Base-by-base conservation (phyloP, 1,140 invertebrate genomes). In the Ceratina australensis region DNA sequence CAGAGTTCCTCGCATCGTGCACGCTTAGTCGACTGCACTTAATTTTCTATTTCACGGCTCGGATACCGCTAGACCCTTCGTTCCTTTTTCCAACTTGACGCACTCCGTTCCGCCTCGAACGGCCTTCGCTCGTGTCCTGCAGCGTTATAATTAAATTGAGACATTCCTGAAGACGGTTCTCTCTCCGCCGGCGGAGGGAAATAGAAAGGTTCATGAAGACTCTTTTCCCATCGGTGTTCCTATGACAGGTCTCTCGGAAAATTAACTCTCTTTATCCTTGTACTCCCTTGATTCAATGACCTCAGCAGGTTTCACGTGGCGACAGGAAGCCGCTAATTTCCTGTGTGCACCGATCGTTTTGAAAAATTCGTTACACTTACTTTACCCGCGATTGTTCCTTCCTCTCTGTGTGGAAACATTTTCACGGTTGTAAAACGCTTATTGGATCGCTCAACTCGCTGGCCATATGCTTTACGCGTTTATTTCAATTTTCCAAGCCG, bases 1-100 rank as follows among this genome's bases (percentile, higher is more conserved):
- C 67, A 33, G 54, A 83, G 81, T 77, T 83, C 68, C 63, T 67
- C 47, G 60, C 82, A 82, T 86, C 82, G 79, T 86, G 69, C 80
- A 26, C 78, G 83, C 71, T 86, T 77, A 66, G 49, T 79, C 84
- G 80, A 57, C 74, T 81, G 78, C 80, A 42, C 64, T 47, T 87
- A 87, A 87, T 87, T 82, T 77, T 79, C 75, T 54, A 54, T 83
- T 83, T 76, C 78, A 60, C 52, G 49, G 18, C 18, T 52, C 42
- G 81, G 26, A 64, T 69, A 13, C 54, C 42, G 16, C 47, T 54
- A 4, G 8, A 54, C 22, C 47, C 61, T 57, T 22, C 18, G 0
- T 47, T 56, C 52, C 4, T 18, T 13, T 57, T 65, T 16, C 16
- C 22, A 16, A 4, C 10, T 50, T 1, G 5, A 28, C n/a, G n/a